Percentiles rank a stretch among this genome's conserved stretches.
Evolutionary conservation across 2,888 invertebrate genomes (phyloP).

Genomic region (Emmelina monodactyla): DNA sequence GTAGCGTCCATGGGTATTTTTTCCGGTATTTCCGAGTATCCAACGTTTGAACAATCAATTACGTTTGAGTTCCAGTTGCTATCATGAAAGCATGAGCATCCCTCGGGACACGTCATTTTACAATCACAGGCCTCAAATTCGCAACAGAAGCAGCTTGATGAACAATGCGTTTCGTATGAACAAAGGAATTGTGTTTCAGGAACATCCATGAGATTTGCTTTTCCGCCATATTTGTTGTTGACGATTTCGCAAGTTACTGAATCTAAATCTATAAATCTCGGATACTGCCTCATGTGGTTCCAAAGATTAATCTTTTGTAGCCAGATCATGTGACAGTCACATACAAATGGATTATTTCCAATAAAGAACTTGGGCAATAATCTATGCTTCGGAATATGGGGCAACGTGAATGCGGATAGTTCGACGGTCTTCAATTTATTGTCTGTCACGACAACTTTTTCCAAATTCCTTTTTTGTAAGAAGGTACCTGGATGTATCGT

Average conservation of each 20-base stretch:
- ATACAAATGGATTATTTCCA: conserved; percentile 83
- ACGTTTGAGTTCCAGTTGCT: conserved; percentile 85
- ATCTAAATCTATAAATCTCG: conserved; percentile 79
- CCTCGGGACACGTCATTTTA: conserved; percentile 86
- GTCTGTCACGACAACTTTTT: conserved; percentile 78
- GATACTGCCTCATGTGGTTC: conserved; percentile 76
- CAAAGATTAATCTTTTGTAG: conserved; percentile 79
- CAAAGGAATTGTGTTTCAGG: conserved; percentile 81
- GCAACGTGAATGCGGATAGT: conserved; percentile 74
- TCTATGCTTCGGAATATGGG: conserved; percentile 70
- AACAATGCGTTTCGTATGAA: conserved; percentile 82
- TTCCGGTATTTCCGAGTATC: conserved; percentile 75
- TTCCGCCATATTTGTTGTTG: conserved; percentile 70
- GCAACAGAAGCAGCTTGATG: conserved; percentile 85
- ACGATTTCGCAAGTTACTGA: conserved; percentile 77
- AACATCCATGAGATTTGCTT: conserved; percentile 72
- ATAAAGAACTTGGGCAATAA: conserved; percentile 80
- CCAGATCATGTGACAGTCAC: conserved; percentile 91
- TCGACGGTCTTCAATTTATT: conserved; percentile 79
- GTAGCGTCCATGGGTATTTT: conserved; percentile 90
- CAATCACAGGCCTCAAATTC: conserved; percentile 90
- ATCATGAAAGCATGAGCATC: conserved; percentile 86
- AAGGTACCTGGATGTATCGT: conserved; percentile 76
- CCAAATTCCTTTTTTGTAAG: conserved; percentile 73
- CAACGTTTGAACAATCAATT: conserved; percentile 80